phyloP scores from a whole-genome alignment of 2,797 vertebrate species.

The Xerus rutilus region DNA sequence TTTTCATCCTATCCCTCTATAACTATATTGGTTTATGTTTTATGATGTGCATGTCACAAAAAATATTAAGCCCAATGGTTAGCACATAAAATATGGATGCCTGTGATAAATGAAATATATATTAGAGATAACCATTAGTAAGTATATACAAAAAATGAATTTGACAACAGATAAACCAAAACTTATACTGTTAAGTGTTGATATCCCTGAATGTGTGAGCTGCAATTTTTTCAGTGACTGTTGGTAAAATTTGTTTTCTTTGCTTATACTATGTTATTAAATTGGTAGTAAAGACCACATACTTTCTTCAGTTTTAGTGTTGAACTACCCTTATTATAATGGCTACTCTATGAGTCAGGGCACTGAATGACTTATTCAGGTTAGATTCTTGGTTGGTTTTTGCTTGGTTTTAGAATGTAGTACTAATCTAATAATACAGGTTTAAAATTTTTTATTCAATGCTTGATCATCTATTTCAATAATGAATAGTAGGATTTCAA shows the following conservation, averaged over 20 bases:
- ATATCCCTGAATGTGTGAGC: not conserved
- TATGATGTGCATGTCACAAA: constrained; percentile 4
- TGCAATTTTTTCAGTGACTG: not conserved
- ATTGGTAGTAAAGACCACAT: not conserved
- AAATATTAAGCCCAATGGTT: not conserved
- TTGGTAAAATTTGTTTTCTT: constrained; percentile 39
- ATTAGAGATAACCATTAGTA: not conserved
- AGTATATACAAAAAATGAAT: constrained; percentile 2
- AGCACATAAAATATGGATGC: not conserved
- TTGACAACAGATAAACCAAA: not conserved
- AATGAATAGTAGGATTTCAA: constrained; percentile 1
- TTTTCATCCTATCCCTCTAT: not conserved
- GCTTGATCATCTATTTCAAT: constrained; percentile 37
- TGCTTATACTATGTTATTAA: not conserved
- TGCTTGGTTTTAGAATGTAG: not conserved
- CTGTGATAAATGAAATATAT: not conserved
- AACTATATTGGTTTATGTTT: not conserved
- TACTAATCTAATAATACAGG: not conserved
- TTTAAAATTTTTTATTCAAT: constrained; percentile 11
- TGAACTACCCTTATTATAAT: not conserved
- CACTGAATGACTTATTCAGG: constrained; percentile 3
- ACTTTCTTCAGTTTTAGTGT: not conserved
- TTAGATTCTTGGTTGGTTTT: not conserved
- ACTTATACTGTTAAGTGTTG: not conserved
- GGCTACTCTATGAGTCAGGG: not conserved